Conservation (phyloP, 35 echinoderm and acorn worm genomes). For the Ophioderma brevispina region DNA sequence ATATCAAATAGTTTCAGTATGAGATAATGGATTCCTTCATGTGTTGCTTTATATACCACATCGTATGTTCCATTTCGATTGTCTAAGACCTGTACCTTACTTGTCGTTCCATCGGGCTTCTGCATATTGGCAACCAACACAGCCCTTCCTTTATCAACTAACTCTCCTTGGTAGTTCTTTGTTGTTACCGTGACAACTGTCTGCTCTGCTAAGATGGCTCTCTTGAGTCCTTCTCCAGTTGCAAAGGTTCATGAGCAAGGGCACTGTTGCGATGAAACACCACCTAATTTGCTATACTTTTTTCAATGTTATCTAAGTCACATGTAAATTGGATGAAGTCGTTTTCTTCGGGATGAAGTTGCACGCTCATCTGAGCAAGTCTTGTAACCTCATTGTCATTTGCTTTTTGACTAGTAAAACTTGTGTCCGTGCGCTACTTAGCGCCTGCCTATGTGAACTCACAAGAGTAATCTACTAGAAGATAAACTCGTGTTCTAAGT, state of each 20-base stretch:
- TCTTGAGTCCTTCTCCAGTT: constrained; percentile 89
- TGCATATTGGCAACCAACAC: constrained; percentile 66
- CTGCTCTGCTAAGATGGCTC: constrained; percentile 72
- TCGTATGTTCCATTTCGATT: constrained; percentile 97
- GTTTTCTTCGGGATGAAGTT: constrained; percentile 91
- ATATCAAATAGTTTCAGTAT: constrained; percentile 86
- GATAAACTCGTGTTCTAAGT: constrained; percentile 67
- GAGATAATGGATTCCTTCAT: constrained; percentile 83
- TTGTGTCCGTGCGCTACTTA: constrained; percentile 80
- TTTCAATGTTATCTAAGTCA: constrained; percentile 71
- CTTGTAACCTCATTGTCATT: constrained; percentile 79
- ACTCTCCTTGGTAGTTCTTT: constrained; percentile 75
- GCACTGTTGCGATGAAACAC: constrained; percentile 87
- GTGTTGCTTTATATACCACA: constrained; percentile 68
- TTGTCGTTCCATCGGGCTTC: constrained; percentile 64
- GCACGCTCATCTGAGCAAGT: constrained; percentile 60
- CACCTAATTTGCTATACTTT: constrained; percentile 81
- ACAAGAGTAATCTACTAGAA: constrained; percentile 83
- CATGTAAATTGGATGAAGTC: constrained; percentile 81
- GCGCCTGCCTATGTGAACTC: constrained; percentile 91
- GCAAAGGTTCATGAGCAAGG: constrained; percentile 85
- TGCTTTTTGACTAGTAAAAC: constrained; percentile 92
- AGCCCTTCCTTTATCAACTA: constrained; percentile 80
- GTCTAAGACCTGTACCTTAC: constrained; percentile 59
- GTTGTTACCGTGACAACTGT: constrained; percentile 81